Evolutionary conservation across 30 jellyfish, hydroid and myxozoan genomes (phyloP), one percentile per base, ranked within the genome.

Genomic region (Euphysa ruthae): DNA sequence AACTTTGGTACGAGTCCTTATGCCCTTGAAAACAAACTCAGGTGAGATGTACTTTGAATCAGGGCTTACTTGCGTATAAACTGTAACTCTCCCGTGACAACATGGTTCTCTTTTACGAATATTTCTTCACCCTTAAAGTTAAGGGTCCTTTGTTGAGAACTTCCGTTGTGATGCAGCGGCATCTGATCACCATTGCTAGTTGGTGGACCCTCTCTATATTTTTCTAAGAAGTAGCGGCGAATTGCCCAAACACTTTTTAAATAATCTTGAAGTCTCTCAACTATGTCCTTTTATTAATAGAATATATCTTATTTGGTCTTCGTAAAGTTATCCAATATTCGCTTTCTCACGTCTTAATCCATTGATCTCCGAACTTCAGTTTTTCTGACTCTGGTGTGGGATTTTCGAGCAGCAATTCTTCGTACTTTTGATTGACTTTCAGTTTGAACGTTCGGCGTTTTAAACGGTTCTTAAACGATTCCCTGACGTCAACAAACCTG

Each of bases 161-260:
- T 71, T 24, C 56, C 83, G 35, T 52, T 71, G n/a, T n/a, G n/a
- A n/a, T n/a, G n/a, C n/a, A n/a, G n/a, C n/a, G n/a, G n/a, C n/a
- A n/a, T n/a, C n/a, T n/a, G n/a, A n/a, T n/a, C n/a, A n/a, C n/a
- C n/a, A n/a, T n/a, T n/a, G n/a, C n/a, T n/a, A n/a, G n/a, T n/a
- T n/a, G 86, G 86, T 32, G 86, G 86, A 44, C 62, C 86, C 16
- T 58, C 70, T 2, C 86, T 71, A 49, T 73, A 73, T 28, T 55
- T 35, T 5, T 73, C 29, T 19, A 73, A 28, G 55, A 73, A 58
- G 42, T 20, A 75, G 4, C 69, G 21, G 63, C 90, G 52, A 19
- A 75, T 21, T 2, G 58, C 52, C 90, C 81, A 75, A 27, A 73
- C 25, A 33, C 62, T 58, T 18, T 58, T 35, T 10, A 51, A 28